Evolutionary conservation across 1,140 invertebrate species (phyloP).

Genomic region (Chrysopa pallens): DNA sequence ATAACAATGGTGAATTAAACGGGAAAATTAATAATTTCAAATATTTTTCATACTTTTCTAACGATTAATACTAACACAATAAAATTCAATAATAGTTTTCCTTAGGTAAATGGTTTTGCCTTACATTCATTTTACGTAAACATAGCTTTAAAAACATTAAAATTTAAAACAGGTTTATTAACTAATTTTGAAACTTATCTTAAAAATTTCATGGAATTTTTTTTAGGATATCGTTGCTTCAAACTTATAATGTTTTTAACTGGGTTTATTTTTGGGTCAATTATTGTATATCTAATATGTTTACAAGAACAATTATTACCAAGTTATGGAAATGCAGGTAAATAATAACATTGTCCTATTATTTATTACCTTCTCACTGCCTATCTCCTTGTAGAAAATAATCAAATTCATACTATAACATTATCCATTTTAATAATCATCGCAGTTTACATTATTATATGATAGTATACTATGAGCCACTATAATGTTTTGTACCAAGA

Average conservation of each 20-base stretch:
- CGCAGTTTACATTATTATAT: constrained; percentile 11
- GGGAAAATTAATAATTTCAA: too few species aligned
- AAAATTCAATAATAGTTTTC: background rate
- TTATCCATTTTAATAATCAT: background rate
- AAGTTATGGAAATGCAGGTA: constrained; percentile 51
- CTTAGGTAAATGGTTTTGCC: background rate
- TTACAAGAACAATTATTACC: constrained; percentile 55
- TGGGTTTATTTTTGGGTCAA: constrained; percentile 68
- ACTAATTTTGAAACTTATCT: background rate
- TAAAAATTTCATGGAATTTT: constrained; percentile 8
- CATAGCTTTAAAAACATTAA: background rate
- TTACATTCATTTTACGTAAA: background rate
- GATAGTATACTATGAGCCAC: too few species aligned
- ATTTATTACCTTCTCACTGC: too few species aligned
- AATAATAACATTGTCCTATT: constrained; percentile 6
- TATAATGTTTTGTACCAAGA: too few species aligned
- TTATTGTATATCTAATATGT: constrained; percentile 61
- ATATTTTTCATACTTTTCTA: too few species aligned
- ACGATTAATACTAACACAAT: background rate
- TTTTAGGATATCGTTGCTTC: constrained; percentile 73
- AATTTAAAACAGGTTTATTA: background rate
- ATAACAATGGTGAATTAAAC: too few species aligned
- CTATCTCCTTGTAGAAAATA: too few species aligned
- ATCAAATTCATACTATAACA: too few species aligned
- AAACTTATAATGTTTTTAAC: constrained; percentile 81